Percentiles rank a stretch among this genome's conserved stretches.
Conservation (phyloP, 2,113 vertebrate genomes). For the Suricata suricatta region DNA sequence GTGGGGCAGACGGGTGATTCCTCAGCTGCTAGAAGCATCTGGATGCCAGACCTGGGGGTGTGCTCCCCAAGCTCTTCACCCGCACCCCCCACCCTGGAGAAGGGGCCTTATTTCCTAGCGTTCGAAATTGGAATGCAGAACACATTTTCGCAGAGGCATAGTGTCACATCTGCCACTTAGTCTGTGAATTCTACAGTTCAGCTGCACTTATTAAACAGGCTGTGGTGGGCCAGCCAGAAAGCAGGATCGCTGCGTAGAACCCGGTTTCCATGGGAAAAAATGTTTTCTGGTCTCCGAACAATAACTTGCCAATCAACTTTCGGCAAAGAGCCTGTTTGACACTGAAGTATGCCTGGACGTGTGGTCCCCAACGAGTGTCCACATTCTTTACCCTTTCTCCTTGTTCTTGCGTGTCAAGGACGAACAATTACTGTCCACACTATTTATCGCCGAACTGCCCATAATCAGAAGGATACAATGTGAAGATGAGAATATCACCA, state of each 20-base stretch:
- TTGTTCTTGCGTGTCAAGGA: neutral
- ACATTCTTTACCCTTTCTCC: neutral
- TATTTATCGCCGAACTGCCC: neutral
- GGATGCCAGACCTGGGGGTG: neutral
- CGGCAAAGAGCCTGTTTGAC: neutral
- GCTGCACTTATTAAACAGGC: conserved; percentile 34
- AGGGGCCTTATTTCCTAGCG: neutral
- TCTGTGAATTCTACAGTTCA: conserved; percentile 32
- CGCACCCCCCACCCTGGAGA: neutral
- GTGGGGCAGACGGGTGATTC: neutral
- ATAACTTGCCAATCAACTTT: conserved; percentile 25
- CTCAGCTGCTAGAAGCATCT: conserved; percentile 30
- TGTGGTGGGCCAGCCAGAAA: neutral
- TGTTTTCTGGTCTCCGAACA: conserved; percentile 16
- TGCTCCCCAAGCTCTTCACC: neutral
- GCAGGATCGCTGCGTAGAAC: neutral
- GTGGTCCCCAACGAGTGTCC: neutral
- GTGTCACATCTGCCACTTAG: neutral
- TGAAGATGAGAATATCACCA: neutral
- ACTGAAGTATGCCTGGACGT: neutral
- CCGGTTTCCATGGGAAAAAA: neutral
- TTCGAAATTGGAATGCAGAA: conserved; percentile 50
- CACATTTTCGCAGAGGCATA: conserved; percentile 42
- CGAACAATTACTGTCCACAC: neutral
- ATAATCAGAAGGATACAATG: neutral